Evolutionary conservation across 2,888 invertebrate genomes (phyloP), one percentile per base, ranked within the genome.

Genomic region (Ophion costatus): DNA sequence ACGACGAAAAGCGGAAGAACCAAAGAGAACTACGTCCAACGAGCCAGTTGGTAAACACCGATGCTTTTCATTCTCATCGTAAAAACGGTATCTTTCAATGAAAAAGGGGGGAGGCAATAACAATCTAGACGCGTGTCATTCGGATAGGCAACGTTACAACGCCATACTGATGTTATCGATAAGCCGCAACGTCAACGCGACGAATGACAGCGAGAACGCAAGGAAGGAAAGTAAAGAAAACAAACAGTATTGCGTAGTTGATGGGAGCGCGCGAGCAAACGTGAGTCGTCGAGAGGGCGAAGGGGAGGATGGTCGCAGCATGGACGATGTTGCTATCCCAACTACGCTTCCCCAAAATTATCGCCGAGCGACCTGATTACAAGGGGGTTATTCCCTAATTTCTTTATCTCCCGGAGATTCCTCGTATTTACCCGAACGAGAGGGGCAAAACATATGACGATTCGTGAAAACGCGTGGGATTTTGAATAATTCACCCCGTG

Each of bases 191-290:
- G 63, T 70, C 57, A 63, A 38, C 14, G 9, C 51, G 45, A 61
- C 10, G 57, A 51, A 66, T 45, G 56, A 70, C 22, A 70, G 7
- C 42, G 51, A 24, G 17, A 45, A 51, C 33, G 61, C 29, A 64
- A 45, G 42, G 59, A n/a, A 42, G 20, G 38, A 22, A 59, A 81
- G 11, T 80, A 84, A 83, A 71, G 82, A 81, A 84, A 80, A 86
- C 78, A 83, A 82, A 82, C 82, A 86, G 71, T 86, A 87, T 88
- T 88, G 88, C 88, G 87, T 88, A 87, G 88, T 88, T 88, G 71
- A 80, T 75, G 81, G 69, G 38, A 81, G 78, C 75, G 80, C 77
- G 80, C 83, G 75, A 80, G 80, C 56, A 69, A 76, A 45, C 76
- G 73, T 69, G 45, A 59, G 71, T 61, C 11, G 57, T 61, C 33